phyloP scores from a whole-genome alignment of 92 coral and sea anemone species.

The Porites rus region DNA sequence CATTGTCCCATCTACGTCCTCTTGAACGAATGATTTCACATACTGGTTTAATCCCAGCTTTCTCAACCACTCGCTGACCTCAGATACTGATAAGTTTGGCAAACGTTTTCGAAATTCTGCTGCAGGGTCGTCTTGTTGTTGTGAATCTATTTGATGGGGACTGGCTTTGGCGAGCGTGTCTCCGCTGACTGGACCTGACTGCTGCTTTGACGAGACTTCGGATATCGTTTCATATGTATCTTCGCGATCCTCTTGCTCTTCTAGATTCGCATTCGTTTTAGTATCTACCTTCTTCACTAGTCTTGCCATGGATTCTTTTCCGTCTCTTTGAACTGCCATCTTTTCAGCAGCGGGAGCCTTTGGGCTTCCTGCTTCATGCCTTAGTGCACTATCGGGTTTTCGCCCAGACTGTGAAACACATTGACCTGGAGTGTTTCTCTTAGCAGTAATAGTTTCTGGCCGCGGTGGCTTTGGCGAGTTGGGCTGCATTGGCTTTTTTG shows the following conservation, averaged over 20 bases:
- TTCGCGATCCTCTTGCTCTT: not conserved
- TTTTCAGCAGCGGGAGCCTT: not conserved
- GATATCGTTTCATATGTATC: not conserved
- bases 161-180: not conserved
- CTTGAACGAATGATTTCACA: conserved; percentile 38
- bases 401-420: not conserved
- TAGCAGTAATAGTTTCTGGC: not conserved
- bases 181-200: not conserved
- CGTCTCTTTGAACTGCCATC: not conserved
- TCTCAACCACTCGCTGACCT: conserved; percentile 46
- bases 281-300: not conserved
- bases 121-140: not conserved
- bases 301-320: not conserved
- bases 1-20: conserved; percentile 64
- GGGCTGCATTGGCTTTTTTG: not conserved
- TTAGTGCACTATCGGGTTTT: not conserved
- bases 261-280: not conserved
- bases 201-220: not conserved
- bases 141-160: not conserved
- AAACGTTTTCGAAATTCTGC: conserved; percentile 7
- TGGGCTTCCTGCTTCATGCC: not conserved
- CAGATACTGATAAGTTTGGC: conserved; percentile 42
- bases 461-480: not conserved
- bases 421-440: not conserved
- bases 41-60: conserved; percentile 37